A percentile compares a stretch with the other conserved stretches of the same genome.
These are phyloP conservation scores for Platynereis dumerilii DNA, from an alignment of 2,888 invertebrate species.

Conservation along the genomic window DNA sequence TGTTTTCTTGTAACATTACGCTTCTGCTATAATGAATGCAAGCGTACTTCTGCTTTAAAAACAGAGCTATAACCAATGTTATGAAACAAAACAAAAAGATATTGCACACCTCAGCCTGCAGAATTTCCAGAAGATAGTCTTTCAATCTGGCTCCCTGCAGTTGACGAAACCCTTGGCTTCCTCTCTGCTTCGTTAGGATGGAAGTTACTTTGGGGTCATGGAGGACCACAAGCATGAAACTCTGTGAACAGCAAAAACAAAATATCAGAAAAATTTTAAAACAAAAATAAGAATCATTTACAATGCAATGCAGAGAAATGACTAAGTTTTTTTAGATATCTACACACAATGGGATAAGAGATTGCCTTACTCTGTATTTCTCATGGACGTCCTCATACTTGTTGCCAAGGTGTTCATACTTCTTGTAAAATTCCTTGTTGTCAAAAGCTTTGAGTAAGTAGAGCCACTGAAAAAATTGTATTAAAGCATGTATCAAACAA, in stretches of 20 bases:
- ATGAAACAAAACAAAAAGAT: too few relatives aligned
- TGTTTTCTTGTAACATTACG: too few relatives aligned
- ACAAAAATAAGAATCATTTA: too few relatives aligned
- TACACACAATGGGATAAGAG: too few relatives aligned
- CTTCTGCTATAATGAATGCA: too few relatives aligned
- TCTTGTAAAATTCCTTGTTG: conserved; percentile 48
- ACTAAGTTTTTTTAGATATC: too few relatives aligned
- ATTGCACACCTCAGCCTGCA: conserved; percentile 49
- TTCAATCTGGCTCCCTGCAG: conserved; percentile 58
- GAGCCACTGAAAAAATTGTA: conserved; percentile 54
- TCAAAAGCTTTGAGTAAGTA: conserved; percentile 61
- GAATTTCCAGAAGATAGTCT: conserved; percentile 46
- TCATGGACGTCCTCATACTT: conserved; percentile 54
- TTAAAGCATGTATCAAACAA: conserved; percentile 1
- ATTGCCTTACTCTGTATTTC: conserved; percentile 55
- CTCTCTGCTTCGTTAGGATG: conserved; percentile 50
- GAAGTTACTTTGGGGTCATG: conserved; percentile 56
- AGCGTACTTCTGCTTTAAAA: too few relatives aligned
- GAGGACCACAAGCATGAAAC: conserved; percentile 57
- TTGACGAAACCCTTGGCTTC: conserved; percentile 56
- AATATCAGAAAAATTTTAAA: too few relatives aligned
- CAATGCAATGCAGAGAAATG: background rate
- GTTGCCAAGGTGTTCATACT: conserved; percentile 43
- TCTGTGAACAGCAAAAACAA: conserved; percentile 41
- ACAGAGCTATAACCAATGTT: too few relatives aligned